Base-by-base conservation (phyloP, 1,140 invertebrate species). In the Orchestia grillus region DNA sequence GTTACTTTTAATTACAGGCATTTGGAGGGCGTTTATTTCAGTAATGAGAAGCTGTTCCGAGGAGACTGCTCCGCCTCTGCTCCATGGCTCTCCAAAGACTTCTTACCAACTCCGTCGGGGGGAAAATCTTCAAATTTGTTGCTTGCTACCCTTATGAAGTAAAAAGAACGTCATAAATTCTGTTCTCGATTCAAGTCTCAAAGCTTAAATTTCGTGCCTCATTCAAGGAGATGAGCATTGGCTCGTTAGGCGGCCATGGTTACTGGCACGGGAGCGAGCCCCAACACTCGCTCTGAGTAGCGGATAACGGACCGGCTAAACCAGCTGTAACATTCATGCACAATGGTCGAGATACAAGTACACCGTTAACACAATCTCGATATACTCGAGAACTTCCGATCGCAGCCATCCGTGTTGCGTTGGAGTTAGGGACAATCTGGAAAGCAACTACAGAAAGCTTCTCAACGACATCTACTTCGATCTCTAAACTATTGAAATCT, bases 1-100 rank as follows among this genome's bases (percentile, higher is more conserved):
- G 92, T 94, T 94, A 94, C 92, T 94, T 94, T 94, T 94, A 94
- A 94, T 94, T 94, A 94, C 92, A 94, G 92, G 92, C 92, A 94
- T 94, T 94, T 94, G 92, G 92, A 94, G 92, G 92, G 44, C 92
- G 92, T 94, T 94, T 94, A 47, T 94, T 94, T 94, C 92, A 94
- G 92, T 94, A 94, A 94, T 94, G 92, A 94, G 92, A 94, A 94
- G 92, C 92, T 94, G 92, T 94, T 94, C 92, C 43, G 92, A n/a
- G 44, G 92, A 94, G 41, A 94, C 92, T 94, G 92, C 92, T 47
- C 28, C 44, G 92, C 92, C 92, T 45, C 23, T 6, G 92, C 92
- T 94, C 44, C 92, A 94, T 94, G 45, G 92, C 92, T 94, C 92
- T 94, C 92, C 92, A 94, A 94, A 94, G 92, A 47, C 8, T 45